Evolutionary conservation across 2,888 invertebrate genomes (phyloP), one percentile per base, ranked within the genome.

Genomic region (Diplazon laetatorius): DNA sequence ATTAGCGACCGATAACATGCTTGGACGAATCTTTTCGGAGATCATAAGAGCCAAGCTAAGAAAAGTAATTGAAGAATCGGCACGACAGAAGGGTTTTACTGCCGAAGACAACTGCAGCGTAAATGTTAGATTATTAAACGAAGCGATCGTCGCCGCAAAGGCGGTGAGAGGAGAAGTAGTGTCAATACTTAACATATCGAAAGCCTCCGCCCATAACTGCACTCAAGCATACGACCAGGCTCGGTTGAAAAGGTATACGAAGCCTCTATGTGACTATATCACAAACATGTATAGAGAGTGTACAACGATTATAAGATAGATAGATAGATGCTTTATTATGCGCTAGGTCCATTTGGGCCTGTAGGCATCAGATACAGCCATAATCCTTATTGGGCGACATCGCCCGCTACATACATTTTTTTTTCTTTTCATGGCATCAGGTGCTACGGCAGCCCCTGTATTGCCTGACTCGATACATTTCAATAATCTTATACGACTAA

Each of bases 41-140:
- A 70, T 89, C 8, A 37, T 89, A 0, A 88, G 88, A 62, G 39
- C 76, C 4, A 85, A 85, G 25, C 39, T 89, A 0, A 48, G 87
- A 10, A 22, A 1, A 0, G 73, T 78, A 14, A 77, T 86, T 0
- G 46, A 30, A 1, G 81, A 85, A 44, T 68, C 62, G 14, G 78
- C 84, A 2, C 75, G 89, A 0, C 89, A 90, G 76, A 89, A 89
- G 68, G 86, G 88, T 0, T 89, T 90, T 60, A 84, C 85, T 0
- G 65, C 79, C 0, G 88, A 88, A 50, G 80, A 83, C 12, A 85
- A 84, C 0, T 86, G 84, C 16, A 76, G 72, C 6, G 18, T 22
- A 0, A 84, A 85, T 20, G 55, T 81, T 0, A 6, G 30, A 0
- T 30, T 84, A 0, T 14, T 85, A 3, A 50, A 69, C 12, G 74